Percentiles rank a stretch among this genome's conserved stretches.
These are phyloP conservation scores for Drosophila kurseongensis DNA, from an alignment of 1,140 invertebrate species.

Conservation along the genomic window DNA sequence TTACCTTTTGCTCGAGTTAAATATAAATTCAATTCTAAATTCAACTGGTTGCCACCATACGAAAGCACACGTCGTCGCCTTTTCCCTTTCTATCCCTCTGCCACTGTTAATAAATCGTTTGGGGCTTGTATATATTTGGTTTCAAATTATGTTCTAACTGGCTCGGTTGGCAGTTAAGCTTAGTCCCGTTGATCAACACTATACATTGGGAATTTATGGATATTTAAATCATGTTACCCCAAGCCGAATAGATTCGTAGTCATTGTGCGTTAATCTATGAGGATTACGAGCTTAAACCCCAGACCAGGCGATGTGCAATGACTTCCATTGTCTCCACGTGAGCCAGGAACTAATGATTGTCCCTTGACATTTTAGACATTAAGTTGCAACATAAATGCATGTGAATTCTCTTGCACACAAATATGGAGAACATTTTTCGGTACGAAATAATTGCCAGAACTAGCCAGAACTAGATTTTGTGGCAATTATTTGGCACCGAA, in stretches of 20 bases:
- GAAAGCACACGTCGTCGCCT: background rate
- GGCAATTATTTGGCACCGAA: slow-evolving; percentile 18
- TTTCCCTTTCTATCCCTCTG: background rate
- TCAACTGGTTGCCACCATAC: slow-evolving; percentile 61
- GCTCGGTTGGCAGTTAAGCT: slow-evolving; percentile 22
- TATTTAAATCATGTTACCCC: slow-evolving; percentile 51
- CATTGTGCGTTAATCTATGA: slow-evolving; percentile 41
- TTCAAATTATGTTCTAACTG: slow-evolving; percentile 47
- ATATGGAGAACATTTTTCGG: background rate
- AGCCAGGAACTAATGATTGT: slow-evolving; percentile 32
- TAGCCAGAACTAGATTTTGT: background rate
- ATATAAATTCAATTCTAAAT: slow-evolving; percentile 50
- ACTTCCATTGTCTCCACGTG: slow-evolving; percentile 17
- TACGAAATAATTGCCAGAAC: slow-evolving; percentile 18
- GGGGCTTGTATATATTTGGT: slow-evolving; percentile 15
- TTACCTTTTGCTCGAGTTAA: slow-evolving; percentile 1
- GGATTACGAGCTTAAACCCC: slow-evolving; percentile 29
- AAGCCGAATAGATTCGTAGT: slow-evolving; percentile 13
- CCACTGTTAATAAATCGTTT: slow-evolving; percentile 29
- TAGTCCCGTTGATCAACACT: slow-evolving; percentile 53
- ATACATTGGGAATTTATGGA: slow-evolving; percentile 56
- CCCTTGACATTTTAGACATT: slow-evolving; percentile 21
- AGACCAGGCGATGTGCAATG: background rate
- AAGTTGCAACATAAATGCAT: slow-evolving; percentile 16
- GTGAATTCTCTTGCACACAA: background rate